Conservation (phyloP, 2,888 invertebrate genomes). For the Xanthia icteritia region DNA sequence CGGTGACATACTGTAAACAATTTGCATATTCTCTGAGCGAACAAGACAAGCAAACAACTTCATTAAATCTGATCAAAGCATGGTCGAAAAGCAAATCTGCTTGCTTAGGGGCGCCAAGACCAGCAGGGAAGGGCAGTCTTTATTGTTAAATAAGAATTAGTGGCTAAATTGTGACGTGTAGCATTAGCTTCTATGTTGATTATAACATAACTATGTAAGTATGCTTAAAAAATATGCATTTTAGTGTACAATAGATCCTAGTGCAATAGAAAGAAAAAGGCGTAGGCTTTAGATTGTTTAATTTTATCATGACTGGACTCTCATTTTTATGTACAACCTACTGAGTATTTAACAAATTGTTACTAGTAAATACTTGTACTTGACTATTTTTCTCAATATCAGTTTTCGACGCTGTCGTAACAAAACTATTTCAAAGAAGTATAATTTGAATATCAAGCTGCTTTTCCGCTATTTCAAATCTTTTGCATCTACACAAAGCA, state of each 20-base stretch:
- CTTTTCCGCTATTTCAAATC: background rate
- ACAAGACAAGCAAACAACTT: slow-evolving; percentile 59
- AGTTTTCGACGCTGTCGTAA: background rate
- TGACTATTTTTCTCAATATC: background rate
- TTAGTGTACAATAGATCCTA: background rate
- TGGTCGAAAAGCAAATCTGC: slow-evolving; percentile 51
- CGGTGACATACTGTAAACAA: slow-evolving; percentile 53
- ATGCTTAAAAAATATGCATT: background rate
- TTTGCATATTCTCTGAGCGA: slow-evolving; percentile 59
- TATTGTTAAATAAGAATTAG: background rate
- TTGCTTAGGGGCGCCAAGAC: slow-evolving; percentile 37
- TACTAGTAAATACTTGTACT: background rate
- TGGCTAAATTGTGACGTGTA: background rate
- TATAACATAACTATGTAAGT: background rate
- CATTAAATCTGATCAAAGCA: slow-evolving; percentile 62
- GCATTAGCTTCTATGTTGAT: background rate
- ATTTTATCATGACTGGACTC: no score
- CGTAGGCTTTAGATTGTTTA: background rate
- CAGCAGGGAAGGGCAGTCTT: background rate
- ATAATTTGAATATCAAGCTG: background rate
- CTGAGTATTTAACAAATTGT: background rate
- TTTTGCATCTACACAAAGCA: slow-evolving; percentile 26
- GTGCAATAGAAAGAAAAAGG: background rate
- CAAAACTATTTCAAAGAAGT: background rate
- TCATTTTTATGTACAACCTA: background rate